phyloP scores from a whole-genome alignment of 1,140 invertebrate species.

The Papilio glaucus region DNA sequence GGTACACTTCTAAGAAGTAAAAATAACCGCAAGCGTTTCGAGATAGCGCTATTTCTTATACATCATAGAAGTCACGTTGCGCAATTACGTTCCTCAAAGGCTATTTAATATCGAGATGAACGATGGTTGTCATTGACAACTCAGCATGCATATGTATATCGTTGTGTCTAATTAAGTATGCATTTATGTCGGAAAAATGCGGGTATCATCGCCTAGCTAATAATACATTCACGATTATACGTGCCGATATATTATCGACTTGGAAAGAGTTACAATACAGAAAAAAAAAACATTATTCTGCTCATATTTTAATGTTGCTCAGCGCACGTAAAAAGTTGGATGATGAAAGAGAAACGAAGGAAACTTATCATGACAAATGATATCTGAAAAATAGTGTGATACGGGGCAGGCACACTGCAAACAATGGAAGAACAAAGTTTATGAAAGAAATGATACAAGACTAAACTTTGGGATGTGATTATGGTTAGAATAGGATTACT shows the following conservation, averaged over 20 bases:
- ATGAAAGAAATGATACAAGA: no score
- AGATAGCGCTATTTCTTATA: conserved; percentile 32
- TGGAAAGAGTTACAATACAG: background rate
- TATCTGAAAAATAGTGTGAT: no score
- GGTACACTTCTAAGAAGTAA: conserved; percentile 8
- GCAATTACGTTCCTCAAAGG: background rate
- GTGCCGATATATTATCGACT: no score
- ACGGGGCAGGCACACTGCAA: no score
- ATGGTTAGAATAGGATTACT: no score
- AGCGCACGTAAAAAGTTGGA: no score
- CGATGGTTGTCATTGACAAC: conserved; percentile 9
- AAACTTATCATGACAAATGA: no score
- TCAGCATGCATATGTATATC: conserved; percentile 21
- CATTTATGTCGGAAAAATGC: conserved; percentile 34
- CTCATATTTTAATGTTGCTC: no score
- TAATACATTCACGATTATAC: conserved; percentile 29
- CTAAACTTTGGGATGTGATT: no score
- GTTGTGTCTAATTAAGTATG: conserved; percentile 16
- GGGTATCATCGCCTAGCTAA: conserved; percentile 17
- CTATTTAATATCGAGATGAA: conserved; percentile 8
- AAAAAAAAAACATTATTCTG: no score
- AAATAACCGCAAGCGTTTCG: conserved; percentile 1
- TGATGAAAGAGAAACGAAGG: no score
- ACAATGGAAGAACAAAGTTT: no score
- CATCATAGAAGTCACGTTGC: conserved; percentile 12